phyloP scores from a whole-genome alignment of 2,797 vertebrate species.

The Gallirallus australis region DNA sequence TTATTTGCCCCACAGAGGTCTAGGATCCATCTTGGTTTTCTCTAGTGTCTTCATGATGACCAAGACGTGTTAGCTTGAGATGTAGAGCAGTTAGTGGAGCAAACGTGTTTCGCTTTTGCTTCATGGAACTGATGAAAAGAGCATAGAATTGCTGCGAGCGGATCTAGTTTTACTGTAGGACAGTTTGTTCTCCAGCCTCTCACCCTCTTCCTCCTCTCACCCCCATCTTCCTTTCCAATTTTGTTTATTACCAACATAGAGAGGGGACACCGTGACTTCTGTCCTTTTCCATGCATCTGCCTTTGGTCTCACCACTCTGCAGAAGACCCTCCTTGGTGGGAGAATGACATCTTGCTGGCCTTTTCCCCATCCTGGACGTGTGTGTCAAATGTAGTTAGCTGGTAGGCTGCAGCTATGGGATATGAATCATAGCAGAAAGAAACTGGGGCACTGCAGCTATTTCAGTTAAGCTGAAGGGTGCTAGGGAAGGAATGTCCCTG shows the following conservation, averaged over 20 bases:
- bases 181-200: background rate
- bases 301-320: background rate
- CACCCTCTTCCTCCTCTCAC: background rate
- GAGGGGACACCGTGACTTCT: background rate
- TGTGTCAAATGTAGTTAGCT: background rate
- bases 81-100: background rate
- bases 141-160: background rate
- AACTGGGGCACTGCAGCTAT: slow-evolving; percentile 72
- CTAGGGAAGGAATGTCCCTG: background rate
- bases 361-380: background rate
- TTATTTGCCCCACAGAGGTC: background rate
- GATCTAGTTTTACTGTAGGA: background rate
- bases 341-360: background rate
- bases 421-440: slow-evolving; percentile 43
- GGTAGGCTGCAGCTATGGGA: background rate
- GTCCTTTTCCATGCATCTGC: background rate
- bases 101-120: background rate
- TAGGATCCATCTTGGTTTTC: background rate
- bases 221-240: too few species aligned
- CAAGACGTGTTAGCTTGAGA: background rate
- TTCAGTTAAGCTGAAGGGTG: slow-evolving; percentile 10
- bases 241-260: background rate
- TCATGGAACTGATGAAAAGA: background rate
- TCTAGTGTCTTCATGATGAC: background rate
- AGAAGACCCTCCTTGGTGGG: background rate